phyloP scores from a whole-genome alignment of 2,113 vertebrate genomes.

The Oophaga pumilio region DNA sequence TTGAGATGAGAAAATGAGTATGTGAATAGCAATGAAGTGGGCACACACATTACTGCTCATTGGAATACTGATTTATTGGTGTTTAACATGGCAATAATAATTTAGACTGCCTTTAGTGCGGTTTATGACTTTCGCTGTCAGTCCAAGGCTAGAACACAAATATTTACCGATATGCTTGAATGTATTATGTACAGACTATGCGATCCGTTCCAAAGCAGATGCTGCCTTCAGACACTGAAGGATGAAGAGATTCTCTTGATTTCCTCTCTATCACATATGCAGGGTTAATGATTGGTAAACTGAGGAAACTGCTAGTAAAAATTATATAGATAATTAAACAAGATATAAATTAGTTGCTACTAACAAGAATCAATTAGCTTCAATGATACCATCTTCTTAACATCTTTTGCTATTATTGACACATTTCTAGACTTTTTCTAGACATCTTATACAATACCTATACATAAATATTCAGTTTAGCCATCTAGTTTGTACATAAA shows the following conservation, averaged over 20 bases:
- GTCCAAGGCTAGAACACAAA: slow-evolving; percentile 38
- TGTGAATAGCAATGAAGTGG: slow-evolving; percentile 57
- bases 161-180: slow-evolving; percentile 47
- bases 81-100: slow-evolving; percentile 59
- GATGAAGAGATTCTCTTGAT: background rate
- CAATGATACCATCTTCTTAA: background rate
- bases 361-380: background rate
- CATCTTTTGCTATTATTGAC: background rate
- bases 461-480: background rate
- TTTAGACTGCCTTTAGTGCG: slow-evolving; percentile 49
- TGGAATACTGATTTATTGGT: slow-evolving; percentile 57
- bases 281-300: background rate
- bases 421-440: background rate
- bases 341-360: background rate
- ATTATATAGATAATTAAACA: background rate
- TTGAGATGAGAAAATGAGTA: slow-evolving; percentile 56
- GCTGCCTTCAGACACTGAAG: slow-evolving; percentile 4
- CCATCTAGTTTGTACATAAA: background rate
- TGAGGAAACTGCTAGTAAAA: background rate
- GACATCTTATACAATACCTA: background rate
- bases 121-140: slow-evolving; percentile 52
- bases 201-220: slow-evolving; percentile 10
- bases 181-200: slow-evolving; percentile 31
- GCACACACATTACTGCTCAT: slow-evolving; percentile 51
- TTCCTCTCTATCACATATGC: background rate